Evolutionary conservation across 1,140 invertebrate genomes (phyloP).

Genomic region (Thalassaphorura encarpata): DNA sequence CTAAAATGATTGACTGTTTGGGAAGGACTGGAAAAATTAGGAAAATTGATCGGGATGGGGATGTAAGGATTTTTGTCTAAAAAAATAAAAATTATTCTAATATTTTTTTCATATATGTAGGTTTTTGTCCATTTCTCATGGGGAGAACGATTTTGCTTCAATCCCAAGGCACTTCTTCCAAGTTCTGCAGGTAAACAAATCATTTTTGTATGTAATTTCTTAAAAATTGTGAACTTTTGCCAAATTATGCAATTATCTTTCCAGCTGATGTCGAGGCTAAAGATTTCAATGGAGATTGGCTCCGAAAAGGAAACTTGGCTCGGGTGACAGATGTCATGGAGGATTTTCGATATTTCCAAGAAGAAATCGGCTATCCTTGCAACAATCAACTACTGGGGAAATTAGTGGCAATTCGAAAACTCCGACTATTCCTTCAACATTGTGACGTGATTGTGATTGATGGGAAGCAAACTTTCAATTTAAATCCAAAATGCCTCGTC

Average conservation of each 20-base stretch:
- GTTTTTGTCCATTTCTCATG: slow-evolving; percentile 1
- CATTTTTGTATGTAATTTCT: neutral
- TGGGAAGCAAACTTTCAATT: neutral
- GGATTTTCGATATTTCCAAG: neutral
- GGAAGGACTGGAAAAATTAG: neutral
- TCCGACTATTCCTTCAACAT: neutral
- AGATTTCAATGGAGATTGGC: neutral
- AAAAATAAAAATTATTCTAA: no score
- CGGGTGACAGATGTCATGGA: neutral
- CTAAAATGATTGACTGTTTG: neutral
- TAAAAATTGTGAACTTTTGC: neutral
- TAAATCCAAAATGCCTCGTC: neutral
- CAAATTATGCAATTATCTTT: neutral
- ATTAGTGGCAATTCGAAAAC: neutral
- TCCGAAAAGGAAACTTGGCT: neutral
- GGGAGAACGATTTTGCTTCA: neutral
- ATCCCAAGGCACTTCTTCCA: neutral
- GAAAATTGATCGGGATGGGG: neutral
- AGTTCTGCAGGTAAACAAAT: neutral
- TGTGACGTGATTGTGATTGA: neutral
- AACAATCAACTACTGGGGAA: neutral
- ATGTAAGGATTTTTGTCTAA: no score
- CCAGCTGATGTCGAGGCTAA: neutral
- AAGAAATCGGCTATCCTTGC: neutral
- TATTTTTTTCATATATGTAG: no score